Percentiles rank a stretch among this genome's conserved stretches.
phyloP scores from a whole-genome alignment of 30 jellyfish, hydroid and myxozoan species.

The Chrysaora quinquecirrha region DNA sequence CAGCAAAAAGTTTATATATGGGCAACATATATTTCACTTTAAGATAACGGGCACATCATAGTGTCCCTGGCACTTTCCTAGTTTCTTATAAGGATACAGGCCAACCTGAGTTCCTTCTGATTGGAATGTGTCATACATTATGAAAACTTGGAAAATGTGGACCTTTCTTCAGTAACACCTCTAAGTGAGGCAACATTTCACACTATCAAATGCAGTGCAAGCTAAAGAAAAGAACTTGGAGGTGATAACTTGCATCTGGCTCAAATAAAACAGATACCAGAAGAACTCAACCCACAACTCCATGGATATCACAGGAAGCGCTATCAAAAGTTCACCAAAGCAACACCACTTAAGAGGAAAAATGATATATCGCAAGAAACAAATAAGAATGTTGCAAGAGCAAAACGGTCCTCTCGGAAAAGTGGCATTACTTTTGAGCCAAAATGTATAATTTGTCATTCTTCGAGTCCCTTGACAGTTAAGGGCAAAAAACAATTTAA shows the following conservation, averaged over 20 bases:
- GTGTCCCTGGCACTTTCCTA: neutral
- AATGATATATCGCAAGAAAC: slow-evolving; percentile 25
- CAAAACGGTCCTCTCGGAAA: slow-evolving; percentile 22
- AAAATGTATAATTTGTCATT: slow-evolving; percentile 24
- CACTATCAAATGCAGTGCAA: slow-evolving; percentile 37
- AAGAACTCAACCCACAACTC: slow-evolving; percentile 33
- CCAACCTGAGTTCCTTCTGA: slow-evolving; percentile 13
- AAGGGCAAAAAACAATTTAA: slow-evolving; percentile 36
- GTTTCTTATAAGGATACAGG: neutral
- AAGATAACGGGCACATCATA: neutral
- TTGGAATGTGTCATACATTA: slow-evolving; percentile 31
- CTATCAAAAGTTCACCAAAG: slow-evolving; percentile 25
- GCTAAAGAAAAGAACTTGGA: slow-evolving; percentile 12
- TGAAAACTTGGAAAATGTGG: slow-evolving; percentile 4
- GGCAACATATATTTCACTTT: neutral
- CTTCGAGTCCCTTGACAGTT: slow-evolving; percentile 19
- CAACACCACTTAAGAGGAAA: slow-evolving; percentile 26
- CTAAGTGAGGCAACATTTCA: slow-evolving; percentile 16
- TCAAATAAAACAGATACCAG: slow-evolving; percentile 24
- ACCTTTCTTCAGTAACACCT: slow-evolving; percentile 17
- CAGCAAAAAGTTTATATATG: neutral
- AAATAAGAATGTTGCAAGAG: slow-evolving; percentile 15
- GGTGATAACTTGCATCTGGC: slow-evolving; percentile 35
- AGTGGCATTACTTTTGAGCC: slow-evolving; percentile 15
- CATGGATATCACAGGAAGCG: slow-evolving; percentile 30